phyloP scores from a whole-genome alignment of 2,797 vertebrate species.

The Eulemur rubriventer region DNA sequence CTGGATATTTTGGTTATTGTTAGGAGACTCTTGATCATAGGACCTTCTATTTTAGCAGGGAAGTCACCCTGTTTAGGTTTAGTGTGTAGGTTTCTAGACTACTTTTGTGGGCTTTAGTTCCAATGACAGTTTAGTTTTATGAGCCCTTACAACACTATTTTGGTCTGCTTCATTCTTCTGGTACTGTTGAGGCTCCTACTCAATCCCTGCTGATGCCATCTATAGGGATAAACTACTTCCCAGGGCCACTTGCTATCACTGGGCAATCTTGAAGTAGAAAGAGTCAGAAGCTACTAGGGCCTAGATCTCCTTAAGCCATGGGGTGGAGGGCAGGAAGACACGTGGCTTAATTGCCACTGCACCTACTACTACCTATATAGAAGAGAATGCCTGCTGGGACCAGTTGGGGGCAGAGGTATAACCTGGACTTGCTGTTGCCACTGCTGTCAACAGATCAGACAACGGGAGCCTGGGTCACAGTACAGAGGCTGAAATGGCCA shows the following conservation, averaged over 20 bases:
- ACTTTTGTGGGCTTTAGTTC: conserved; percentile 25
- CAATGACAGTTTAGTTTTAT: conserved; percentile 47
- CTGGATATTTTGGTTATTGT: neutral
- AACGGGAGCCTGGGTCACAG: neutral
- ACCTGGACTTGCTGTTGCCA: neutral
- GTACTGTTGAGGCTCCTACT: neutral
- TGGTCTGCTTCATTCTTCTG: conserved; percentile 12
- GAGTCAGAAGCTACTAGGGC: neutral
- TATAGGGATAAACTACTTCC: neutral
- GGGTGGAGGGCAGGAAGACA: neutral
- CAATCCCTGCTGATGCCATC: neutral
- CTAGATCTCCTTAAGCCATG: neutral
- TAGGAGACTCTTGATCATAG: neutral
- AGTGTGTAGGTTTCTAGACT: neutral
- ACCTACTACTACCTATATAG: neutral
- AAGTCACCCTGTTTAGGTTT: neutral
- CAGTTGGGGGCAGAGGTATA: neutral
- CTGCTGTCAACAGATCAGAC: neutral
- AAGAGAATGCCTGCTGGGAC: neutral
- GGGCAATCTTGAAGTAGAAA: neutral
- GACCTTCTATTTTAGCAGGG: conserved; percentile 27
- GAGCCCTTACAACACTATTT: neutral
- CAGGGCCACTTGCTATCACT: neutral
- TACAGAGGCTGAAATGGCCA: conserved; percentile 8
- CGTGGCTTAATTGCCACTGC: neutral